Evolutionary conservation across 1,140 invertebrate genomes (phyloP).

Genomic region (Papilio polyxenes): DNA sequence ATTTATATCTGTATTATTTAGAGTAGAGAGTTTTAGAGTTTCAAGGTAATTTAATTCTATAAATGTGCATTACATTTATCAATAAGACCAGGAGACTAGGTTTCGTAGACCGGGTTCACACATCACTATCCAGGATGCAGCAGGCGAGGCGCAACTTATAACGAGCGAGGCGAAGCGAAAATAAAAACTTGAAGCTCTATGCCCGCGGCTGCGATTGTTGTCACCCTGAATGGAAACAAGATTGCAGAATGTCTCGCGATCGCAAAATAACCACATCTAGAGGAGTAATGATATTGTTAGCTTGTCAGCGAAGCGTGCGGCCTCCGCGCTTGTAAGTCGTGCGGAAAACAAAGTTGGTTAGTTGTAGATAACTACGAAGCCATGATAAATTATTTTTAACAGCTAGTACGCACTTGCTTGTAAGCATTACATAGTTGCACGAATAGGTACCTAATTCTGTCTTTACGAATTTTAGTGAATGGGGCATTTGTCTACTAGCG

Average conservation of each 20-base stretch:
- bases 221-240: conserved; percentile 33
- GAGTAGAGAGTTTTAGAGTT: too few species aligned
- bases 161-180: conserved; percentile 46
- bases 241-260: conserved; percentile 35
- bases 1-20: too few species aligned
- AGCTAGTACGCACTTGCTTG: not conserved
- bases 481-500: too few species aligned
- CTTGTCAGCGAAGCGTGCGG: not conserved
- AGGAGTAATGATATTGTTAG: conserved; percentile 32
- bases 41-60: not conserved
- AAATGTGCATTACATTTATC: not conserved
- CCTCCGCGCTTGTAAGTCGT: not conserved
- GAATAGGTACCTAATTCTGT: too few species aligned
- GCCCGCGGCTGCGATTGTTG: conserved; percentile 31
- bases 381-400: not conserved
- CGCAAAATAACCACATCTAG: conserved; percentile 24
- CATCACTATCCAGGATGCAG: conserved; percentile 28
- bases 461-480: too few species aligned
- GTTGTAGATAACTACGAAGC: not conserved
- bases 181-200: conserved; percentile 28
- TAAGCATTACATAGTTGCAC: too few species aligned
- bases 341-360: not conserved
- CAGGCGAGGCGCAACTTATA: conserved; percentile 46
- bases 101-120: not conserved
- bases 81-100: not conserved